phyloP scores from a whole-genome alignment of 2,888 invertebrate species.

The Cerceris rybyensis region DNA sequence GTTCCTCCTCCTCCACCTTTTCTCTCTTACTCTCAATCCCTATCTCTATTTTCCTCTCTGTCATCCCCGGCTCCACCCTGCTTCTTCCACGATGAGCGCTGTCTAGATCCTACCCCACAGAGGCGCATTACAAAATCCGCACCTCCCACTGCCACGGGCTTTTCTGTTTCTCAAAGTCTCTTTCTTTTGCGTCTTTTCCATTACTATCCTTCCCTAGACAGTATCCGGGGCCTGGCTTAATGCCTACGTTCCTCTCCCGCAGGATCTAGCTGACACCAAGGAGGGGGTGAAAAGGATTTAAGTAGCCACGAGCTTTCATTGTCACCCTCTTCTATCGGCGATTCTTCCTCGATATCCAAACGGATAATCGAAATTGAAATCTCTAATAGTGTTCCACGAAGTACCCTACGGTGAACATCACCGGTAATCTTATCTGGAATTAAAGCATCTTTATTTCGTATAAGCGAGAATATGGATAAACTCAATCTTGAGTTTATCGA shows the following conservation, averaged over 20 bases:
- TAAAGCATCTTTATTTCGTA: too few relatives aligned
- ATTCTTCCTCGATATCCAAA: conserved; percentile 2
- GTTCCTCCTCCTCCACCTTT: conserved; percentile 5
- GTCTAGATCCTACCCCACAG: conserved; percentile 1
- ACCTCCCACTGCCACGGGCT: conserved; percentile 8
- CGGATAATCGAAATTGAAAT: conserved; percentile 29
- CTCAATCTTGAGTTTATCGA: too few relatives aligned
- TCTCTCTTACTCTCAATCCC: neutral
- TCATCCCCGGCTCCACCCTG: neutral
- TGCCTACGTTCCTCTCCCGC: conserved; percentile 12
- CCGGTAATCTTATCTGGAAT: neutral
- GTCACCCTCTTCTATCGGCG: conserved; percentile 15
- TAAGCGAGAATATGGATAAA: too few relatives aligned
- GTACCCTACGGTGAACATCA: neutral
- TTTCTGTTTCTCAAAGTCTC: neutral
- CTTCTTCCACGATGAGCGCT: neutral
- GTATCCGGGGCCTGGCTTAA: conserved; percentile 29
- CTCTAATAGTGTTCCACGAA: conserved; percentile 4
- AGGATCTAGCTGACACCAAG: conserved; percentile 18
- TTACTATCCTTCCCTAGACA: conserved; percentile 23
- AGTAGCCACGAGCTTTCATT: conserved; percentile 9
- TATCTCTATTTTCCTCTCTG: conserved; percentile 6
- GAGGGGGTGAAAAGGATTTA: conserved; percentile 14
- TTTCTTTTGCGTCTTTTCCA: conserved; percentile 5
- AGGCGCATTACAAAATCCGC: conserved; percentile 22